phyloP scores from a whole-genome alignment of 2,113 vertebrate species.

The Clupea harengus region DNA sequence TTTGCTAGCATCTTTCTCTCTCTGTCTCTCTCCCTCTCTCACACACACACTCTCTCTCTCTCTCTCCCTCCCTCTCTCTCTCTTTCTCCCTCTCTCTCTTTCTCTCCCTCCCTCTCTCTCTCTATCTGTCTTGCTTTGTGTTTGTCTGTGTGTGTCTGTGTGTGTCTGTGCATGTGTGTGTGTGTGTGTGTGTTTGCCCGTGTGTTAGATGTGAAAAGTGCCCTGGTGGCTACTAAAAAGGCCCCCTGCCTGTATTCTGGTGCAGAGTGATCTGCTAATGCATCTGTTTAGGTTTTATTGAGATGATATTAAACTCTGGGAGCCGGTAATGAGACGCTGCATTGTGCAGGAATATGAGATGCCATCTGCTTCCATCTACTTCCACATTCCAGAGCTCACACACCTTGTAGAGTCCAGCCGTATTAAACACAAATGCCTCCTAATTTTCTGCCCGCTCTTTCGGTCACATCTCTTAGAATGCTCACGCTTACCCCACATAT shows the following conservation, averaged over 20 bases:
- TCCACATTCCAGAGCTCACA: slow-evolving; percentile 24
- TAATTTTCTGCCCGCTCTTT: background rate
- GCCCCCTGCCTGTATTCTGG: slow-evolving; percentile 22
- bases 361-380: slow-evolving; percentile 54
- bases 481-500: background rate
- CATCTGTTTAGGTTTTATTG: slow-evolving; percentile 53
- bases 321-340: slow-evolving; percentile 50
- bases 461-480: background rate
- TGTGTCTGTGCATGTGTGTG: background rate
- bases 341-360: slow-evolving; percentile 48
- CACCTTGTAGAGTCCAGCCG: slow-evolving; percentile 22
- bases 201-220: slow-evolving; percentile 29
- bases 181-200: background rate
- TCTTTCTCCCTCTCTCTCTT: too few species aligned
- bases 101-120: too few species aligned
- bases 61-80: too few species aligned
- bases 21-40: too few species aligned
- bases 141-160: background rate
- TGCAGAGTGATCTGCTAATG: slow-evolving; percentile 40
- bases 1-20: slow-evolving; percentile 20
- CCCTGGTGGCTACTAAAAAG: slow-evolving; percentile 41
- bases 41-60: too few species aligned
- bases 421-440: background rate
- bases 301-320: slow-evolving; percentile 48
- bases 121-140: too few species aligned